Evolutionary conservation across 1,140 invertebrate species (phyloP), one percentile per base, ranked within the genome.

Genomic region (Agrypnia vestita): DNA sequence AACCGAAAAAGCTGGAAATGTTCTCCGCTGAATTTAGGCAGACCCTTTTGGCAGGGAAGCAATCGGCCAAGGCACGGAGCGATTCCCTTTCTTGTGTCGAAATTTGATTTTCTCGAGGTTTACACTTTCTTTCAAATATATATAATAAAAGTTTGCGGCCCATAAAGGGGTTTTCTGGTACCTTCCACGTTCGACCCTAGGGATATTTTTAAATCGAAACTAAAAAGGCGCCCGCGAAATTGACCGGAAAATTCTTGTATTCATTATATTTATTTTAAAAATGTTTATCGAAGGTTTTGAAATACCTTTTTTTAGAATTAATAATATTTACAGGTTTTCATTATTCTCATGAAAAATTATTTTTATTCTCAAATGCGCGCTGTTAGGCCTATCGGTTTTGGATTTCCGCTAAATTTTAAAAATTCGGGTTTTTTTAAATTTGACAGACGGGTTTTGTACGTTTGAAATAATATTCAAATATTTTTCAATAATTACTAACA

Each of bases 31-130:
- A 59, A 59, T 17, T 59, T 59, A 59, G 15, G 21, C 3, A 59
- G 55, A 15, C n/a, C 53, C 55, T 59, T 59, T 59, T 7, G 8
- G 9, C 17, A 9, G 17, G 12, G 35, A 44, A 25, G 13, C n/a
- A 64, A 64, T 44, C 25, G n/a, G 49, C 11, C 1, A 44, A 35
- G 61, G 61, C 25, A 43, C 61, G 61, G 13, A 35, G 25, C 61
- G 3, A 64, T 64, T 64, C 12, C 25, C 35, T 64, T 64, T 64
- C 61, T 59, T 17, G 35, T 64, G 61, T 64, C 35, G 35, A 64
- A 64, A 64, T 64, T 64, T 64, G 61, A 64, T 64, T 64, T 64
- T 64, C 25, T n/a, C 17, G 6, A 8, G 61, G 35, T 43, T 64
- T 43, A 35, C 35, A 35, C 35, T 64, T 64, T 64, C 61, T 43